Base-by-base conservation (phyloP, 1,140 invertebrate genomes). In the Cardiocondyla obscurior region DNA sequence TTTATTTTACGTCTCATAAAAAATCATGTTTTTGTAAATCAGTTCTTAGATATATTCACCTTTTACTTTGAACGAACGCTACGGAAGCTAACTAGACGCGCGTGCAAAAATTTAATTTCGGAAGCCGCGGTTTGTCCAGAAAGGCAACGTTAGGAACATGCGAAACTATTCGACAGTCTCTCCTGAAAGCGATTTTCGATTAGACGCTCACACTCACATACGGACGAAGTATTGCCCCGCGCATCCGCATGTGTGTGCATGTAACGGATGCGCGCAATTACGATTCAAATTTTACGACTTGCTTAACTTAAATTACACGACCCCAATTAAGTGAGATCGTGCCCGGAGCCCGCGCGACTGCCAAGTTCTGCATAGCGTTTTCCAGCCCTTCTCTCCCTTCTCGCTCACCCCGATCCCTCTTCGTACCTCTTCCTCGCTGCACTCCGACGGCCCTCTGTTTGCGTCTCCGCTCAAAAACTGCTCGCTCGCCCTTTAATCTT, bases 301-400 rank as follows among this genome's bases (percentile, higher is more conserved):
- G 87, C 86, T 88, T 88, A 88, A 88, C 86, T 88, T 88, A 88
- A 88, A 88, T 88, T 88, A 88, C 87, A 85, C 86, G 87, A 88
- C 82, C 83, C 84, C 86, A 85, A 88, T 88, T 88, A 88, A 88
- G 87, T 82, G 86, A 85, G 83, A 83, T 85, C 79, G 77, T 67
- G 87, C 82, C 62, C 64, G 28, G 72, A 60, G 70, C 44, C 73
- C 25, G 57, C 33, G 42, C 82, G 42, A 74, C 85, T 86, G 86
- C 86, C 86, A 87, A 87, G 85, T 87, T 69, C 85, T 84, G 64
- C 74, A 62, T 44, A 82, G 69, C 79, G 79, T 81, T 81, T 81
- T 81, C 79, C 69, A 58, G 28, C 81, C 64, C 28, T 25, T 10
- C 25, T 42, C 22, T 16, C 2, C 65, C 7, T 25, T 4, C 33